phyloP scores from a whole-genome alignment of 2,888 invertebrate species.

The Caenorhabditis sp. region DNA sequence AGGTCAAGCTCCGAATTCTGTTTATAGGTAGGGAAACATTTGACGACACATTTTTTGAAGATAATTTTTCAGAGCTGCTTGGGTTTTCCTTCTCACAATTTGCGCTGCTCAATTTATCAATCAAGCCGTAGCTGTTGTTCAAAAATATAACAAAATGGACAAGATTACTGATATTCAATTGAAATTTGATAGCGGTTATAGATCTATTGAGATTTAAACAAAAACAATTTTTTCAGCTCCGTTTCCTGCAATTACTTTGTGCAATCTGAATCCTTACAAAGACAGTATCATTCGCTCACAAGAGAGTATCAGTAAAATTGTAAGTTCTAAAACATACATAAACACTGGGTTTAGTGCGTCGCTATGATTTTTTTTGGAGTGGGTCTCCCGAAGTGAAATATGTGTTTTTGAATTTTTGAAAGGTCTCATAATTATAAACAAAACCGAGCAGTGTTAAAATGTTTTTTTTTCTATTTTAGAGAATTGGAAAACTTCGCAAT shows the following conservation, averaged over 20 bases:
- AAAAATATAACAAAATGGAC: constrained; percentile 62
- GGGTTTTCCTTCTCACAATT: constrained; percentile 55
- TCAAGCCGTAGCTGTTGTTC: constrained; percentile 59
- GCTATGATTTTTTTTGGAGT: too few species aligned
- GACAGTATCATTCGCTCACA: constrained; percentile 59
- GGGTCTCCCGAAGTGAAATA: too few species aligned
- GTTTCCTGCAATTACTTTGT: constrained; percentile 67
- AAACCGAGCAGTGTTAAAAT: too few species aligned
- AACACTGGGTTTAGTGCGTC: constrained; percentile 1
- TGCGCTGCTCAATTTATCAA: constrained; percentile 59
- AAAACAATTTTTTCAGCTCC: constrained; percentile 51
- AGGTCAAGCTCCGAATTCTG: constrained; percentile 58
- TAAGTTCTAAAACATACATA: constrained; percentile 19
- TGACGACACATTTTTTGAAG: too few species aligned
- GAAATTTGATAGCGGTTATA: constrained; percentile 62
- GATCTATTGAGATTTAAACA: too few species aligned
- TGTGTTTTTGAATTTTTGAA: too few species aligned
- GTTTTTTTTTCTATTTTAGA: too few species aligned
- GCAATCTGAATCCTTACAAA: constrained; percentile 67
- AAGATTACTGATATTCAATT: constrained; percentile 68
- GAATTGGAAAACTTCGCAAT: too few species aligned
- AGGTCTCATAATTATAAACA: too few species aligned
- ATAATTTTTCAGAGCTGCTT: constrained; percentile 42
- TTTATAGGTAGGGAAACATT: constrained; percentile 58
- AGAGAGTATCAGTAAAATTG: constrained; percentile 63